A percentile compares a stretch with the other conserved stretches of the same genome.
Evolutionary conservation across 2,888 invertebrate genomes (phyloP).

Genomic region (Amblyteles armatorius): DNA sequence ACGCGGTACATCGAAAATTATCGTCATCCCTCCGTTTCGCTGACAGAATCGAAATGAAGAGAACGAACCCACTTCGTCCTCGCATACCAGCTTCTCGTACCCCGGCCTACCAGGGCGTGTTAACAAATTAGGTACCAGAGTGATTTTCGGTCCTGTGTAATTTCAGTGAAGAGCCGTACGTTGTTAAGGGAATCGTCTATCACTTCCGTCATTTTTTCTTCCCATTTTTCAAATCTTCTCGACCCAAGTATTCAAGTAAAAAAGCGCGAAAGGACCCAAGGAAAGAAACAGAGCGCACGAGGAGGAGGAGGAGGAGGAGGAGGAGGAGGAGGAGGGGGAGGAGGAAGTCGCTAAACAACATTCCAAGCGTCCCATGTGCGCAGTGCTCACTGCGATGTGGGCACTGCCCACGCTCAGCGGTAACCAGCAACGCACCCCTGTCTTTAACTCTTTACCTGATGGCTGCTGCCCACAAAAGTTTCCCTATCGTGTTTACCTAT

Average conservation of each 20-base stretch:
- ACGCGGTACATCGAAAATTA: conserved; percentile 32
- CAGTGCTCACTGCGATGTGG: no score
- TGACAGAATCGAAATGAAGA: conserved; percentile 39
- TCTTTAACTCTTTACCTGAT: conserved; percentile 72
- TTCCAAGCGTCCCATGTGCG: conserved; percentile 81
- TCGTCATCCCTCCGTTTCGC: conserved; percentile 12
- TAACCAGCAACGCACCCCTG: conserved; percentile 83
- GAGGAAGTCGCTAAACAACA: conserved; percentile 84
- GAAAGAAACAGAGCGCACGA: conserved; percentile 31
- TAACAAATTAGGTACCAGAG: conserved; percentile 67
- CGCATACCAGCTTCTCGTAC: neutral
- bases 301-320: conserved; percentile 56
- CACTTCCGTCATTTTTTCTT: conserved; percentile 20
- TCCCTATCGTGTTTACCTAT: conserved; percentile 46
- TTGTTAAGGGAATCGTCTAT: conserved; percentile 62
- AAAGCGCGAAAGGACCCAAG: conserved; percentile 52
- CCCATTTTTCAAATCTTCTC: neutral
- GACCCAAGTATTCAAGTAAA: conserved; percentile 11
- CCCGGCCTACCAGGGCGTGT: conserved; percentile 44
- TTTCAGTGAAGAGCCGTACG: conserved; percentile 62
- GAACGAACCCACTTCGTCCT: conserved; percentile 19
- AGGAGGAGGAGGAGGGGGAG: conserved; percentile 65
- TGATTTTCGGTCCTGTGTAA: conserved; percentile 60
- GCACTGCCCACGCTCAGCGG: conserved; percentile 84
- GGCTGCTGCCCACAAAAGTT: conserved; percentile 14